Conservation (phyloP, 2,797 vertebrate species). For the Podarcis lilfordi region DNA sequence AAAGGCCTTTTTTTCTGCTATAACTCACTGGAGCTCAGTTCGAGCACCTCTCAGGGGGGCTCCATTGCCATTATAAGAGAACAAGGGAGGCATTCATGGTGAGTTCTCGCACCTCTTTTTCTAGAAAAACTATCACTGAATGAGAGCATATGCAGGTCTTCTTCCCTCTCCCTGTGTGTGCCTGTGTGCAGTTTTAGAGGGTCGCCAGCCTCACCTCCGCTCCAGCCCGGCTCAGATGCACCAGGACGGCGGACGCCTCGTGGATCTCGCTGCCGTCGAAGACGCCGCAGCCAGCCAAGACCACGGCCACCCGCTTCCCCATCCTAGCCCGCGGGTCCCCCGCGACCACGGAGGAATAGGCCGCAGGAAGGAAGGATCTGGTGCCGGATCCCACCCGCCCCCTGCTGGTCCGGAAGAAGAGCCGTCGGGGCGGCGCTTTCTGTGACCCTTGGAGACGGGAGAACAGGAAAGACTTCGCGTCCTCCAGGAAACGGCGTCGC, state of each 20-base stretch:
- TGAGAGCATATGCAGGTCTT: too few relatives aligned
- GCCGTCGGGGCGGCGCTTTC: not conserved
- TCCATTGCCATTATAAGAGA: too few relatives aligned
- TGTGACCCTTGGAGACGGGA: not conserved
- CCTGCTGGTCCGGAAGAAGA: not conserved
- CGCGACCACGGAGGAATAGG: not conserved
- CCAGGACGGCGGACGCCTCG: constrained; percentile 80
- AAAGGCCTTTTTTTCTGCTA: not conserved
- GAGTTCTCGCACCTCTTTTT: too few relatives aligned
- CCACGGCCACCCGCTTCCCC: constrained; percentile 80
- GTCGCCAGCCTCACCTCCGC: constrained; percentile 68
- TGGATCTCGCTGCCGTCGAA: constrained; percentile 84
- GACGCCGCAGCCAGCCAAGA: constrained; percentile 85
- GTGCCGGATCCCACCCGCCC: not conserved
- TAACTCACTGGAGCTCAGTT: too few relatives aligned
- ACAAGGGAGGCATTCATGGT: too few relatives aligned
- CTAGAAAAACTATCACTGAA: too few relatives aligned
- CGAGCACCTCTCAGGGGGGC: too few relatives aligned
- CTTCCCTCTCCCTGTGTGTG: too few relatives aligned
- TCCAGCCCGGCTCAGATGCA: constrained; percentile 81
- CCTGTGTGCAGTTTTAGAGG: not conserved
- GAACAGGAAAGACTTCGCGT: not conserved
- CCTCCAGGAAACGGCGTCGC: too few relatives aligned
- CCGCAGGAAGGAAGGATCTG: too few relatives aligned
- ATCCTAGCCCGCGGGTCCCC: not conserved